Evolutionary conservation across 2,113 vertebrate species (phyloP).

Genomic region (Chionis minor): DNA sequence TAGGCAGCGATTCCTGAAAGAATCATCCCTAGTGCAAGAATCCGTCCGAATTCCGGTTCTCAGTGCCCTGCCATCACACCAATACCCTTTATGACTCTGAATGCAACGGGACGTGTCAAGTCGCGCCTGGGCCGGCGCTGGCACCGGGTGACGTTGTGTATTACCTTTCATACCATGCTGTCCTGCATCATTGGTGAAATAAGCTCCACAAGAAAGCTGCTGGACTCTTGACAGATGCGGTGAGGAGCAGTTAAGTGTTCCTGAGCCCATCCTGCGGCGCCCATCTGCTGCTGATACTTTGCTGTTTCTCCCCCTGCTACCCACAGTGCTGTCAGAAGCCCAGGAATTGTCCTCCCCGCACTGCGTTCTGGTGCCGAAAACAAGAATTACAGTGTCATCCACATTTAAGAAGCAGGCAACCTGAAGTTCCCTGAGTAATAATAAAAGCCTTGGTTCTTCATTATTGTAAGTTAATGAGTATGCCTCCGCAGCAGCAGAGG

Average conservation of each 20-base stretch:
- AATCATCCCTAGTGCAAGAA: background rate
- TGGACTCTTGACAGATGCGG: background rate
- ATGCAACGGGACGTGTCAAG: background rate
- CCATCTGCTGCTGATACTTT: background rate
- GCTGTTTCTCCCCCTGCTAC: background rate
- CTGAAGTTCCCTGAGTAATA: background rate
- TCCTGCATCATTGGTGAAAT: background rate
- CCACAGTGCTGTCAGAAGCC: background rate
- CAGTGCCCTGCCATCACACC: background rate
- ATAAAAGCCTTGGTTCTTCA: background rate
- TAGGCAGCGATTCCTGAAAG: background rate
- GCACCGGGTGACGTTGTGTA: background rate
- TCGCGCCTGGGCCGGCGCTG: background rate
- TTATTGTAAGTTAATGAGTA: background rate
- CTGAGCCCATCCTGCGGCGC: background rate
- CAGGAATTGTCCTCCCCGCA: background rate
- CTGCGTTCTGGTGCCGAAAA: background rate
- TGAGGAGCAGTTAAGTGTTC: background rate
- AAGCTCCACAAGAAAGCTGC: background rate
- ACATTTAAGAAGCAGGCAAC: background rate
- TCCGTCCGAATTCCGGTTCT: background rate
- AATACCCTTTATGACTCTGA: rapidly evolving
- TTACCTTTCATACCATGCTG: background rate
- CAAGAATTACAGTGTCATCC: background rate
- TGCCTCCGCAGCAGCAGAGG: background rate